Base-by-base conservation (phyloP, 2,888 invertebrate genomes). In the Bembecia ichneumoniformis region DNA sequence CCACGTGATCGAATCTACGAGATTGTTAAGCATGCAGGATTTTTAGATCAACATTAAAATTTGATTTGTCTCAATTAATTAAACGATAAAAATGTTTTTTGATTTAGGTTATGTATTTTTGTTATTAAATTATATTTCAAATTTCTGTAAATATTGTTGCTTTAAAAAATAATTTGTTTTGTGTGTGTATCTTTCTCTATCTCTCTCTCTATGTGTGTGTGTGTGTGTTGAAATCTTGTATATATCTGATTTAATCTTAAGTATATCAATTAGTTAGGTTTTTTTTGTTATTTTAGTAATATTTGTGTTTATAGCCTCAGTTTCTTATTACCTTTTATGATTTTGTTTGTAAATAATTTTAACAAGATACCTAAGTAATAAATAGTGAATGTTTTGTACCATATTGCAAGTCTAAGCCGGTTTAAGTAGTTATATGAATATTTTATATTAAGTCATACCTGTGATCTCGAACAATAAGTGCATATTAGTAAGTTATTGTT, bases 1-100 rank as follows among this genome's bases (percentile, higher is more conserved):
- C 91, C 94, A 0, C 88, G 95, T 2, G 90, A 91, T 55, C 91
- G 91, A 66, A 93, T 95, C 51, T 93, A 90, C 61, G 90, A 92
- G 63, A 90, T 94, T 52, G 90, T 95, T 47, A 92, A 91, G 68
- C 90, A 89, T 68, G 94, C 94, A 11, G 93, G 94, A 5, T 91
- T 91, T 58, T 77, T 88, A 58, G 87, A 86, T 52, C 64, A 68
- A 13, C 69, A 81, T 62, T 78, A 63, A 14, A 11, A 36, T 28
- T 28, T 40, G 5, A 0, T 7, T 1, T n/a, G 5, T 9, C 10
- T 13, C 3, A 14, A 40, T 9, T 13, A n/a, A 7, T n/a, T 10
- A 40, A 40, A n/a, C 11, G 40, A 40, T 40, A 40, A n/a, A 11
- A 40, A n/a, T 36, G 1, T 13, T 40, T 40, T 40, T 40, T 13